Base-by-base conservation (phyloP, 2,888 invertebrate species). In the Chouioia cunea region DNA sequence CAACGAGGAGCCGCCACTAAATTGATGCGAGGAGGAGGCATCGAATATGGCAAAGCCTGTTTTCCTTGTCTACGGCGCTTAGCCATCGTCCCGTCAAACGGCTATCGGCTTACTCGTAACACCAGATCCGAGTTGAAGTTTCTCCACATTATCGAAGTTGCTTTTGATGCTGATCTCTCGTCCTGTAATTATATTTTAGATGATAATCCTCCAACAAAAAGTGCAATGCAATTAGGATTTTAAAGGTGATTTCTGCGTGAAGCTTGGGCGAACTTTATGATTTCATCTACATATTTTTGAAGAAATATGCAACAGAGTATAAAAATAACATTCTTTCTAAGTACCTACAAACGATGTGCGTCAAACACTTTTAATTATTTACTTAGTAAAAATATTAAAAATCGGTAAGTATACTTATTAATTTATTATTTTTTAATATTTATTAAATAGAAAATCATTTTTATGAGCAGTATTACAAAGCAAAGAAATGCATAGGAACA, bases 31-130 rank as follows among this genome's bases (percentile, higher is more conserved):
- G 60, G 56, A 14, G 20, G 18, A 52, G 52, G 2, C 22, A 52
- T 20, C 63, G 70, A 73, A 70, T 76, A 74, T 76, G 74, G 71
- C 74, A 78, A 79, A 79, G 76, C 79, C 76, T 77, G 79, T 78
- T 79, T 78, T 73, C 71, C 76, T 74, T 74, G 78, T 78, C 78
- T 69, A 56, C 71, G 70, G 47, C 68, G 72, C 72, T 75, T 64
- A 75, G 72, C 50, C 43, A 56, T 15, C 44, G 52, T 56, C 23
- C 47, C 54, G 70, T 57, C 65, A 62, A 62, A 43, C 68, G 70
- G 73, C 78, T 71, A 71, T 78, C 74, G 73, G 78, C 76, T 79
- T 79, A 77, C 75, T 75, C 36, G 36, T 12, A 36, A 36, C 27
- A 36, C 75, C 66, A 60, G 66, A 60, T 50, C 58, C 71, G 10